phyloP scores from a whole-genome alignment of 2,888 invertebrate species.

The Gandaritis pyraliata region DNA sequence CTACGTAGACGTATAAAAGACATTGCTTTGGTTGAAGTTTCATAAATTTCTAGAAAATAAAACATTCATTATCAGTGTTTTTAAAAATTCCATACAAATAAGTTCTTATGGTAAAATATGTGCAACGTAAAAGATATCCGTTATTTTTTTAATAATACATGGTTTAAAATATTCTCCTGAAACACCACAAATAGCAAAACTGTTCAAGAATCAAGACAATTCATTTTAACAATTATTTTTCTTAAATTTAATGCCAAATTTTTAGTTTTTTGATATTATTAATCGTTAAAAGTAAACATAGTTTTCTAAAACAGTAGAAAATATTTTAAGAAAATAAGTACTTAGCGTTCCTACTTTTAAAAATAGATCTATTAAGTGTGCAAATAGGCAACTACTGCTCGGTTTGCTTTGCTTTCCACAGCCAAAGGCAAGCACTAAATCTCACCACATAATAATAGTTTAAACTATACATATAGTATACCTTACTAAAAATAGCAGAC shows the following conservation, averaged over 20 bases:
- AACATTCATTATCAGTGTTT: constrained; percentile 6
- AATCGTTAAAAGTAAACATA: no score
- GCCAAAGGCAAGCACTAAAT: constrained; percentile 15
- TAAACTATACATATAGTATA: background rate
- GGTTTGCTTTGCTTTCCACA: constrained; percentile 2
- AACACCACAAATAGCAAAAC: background rate
- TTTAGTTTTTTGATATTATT: background rate
- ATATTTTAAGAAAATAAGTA: constrained; percentile 14
- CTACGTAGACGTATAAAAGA: constrained; percentile 28
- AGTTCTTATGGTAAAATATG: constrained; percentile 26
- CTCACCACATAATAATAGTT: background rate
- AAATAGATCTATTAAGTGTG: background rate
- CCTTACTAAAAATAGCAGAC: background rate
- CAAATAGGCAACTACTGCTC: constrained; percentile 9
- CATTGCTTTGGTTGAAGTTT: constrained; percentile 20
- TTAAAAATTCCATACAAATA: constrained; percentile 10
- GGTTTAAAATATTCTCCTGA: background rate
- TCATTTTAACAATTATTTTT: background rate
- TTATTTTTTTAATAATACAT: background rate
- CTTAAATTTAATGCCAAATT: background rate
- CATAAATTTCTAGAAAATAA: constrained; percentile 32
- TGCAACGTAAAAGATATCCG: constrained; percentile 19
- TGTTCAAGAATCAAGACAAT: background rate
- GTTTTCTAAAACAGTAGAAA: background rate
- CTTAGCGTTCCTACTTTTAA: background rate